Percentiles rank a stretch among this genome's conserved stretches.
phyloP scores from a whole-genome alignment of 2,888 invertebrate genomes.

The Cryptocephalus moraei region DNA sequence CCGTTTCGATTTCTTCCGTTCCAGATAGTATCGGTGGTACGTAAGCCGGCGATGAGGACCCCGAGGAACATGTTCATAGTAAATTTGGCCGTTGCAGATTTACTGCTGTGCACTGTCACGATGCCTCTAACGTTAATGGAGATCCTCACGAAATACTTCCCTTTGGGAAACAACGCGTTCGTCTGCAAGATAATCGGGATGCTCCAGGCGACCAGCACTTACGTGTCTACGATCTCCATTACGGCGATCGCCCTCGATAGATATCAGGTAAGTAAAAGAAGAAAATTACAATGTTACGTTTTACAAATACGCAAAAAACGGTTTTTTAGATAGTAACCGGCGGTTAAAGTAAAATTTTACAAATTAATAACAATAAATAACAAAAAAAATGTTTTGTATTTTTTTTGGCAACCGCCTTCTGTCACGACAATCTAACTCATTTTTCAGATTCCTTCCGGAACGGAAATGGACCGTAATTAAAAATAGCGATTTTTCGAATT shows the following conservation, averaged over 20 bases:
- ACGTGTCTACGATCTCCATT: conserved; percentile 88
- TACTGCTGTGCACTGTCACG: conserved; percentile 77
- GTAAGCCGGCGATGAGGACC: conserved; percentile 83
- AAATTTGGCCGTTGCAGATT: conserved; percentile 78
- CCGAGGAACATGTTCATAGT: conserved; percentile 89
- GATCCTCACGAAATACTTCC: conserved; percentile 77
- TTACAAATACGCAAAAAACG: too few relatives aligned
- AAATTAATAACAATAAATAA: too few relatives aligned
- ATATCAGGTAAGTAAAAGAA: conserved; percentile 56
- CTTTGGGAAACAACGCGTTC: conserved; percentile 65
- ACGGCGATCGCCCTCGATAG: conserved; percentile 82
- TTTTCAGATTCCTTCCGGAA: too few relatives aligned
- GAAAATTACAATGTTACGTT: background rate
- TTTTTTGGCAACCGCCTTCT: too few relatives aligned
- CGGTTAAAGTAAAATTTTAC: too few relatives aligned
- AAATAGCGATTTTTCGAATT: too few relatives aligned
- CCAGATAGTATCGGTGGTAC: conserved; percentile 52
- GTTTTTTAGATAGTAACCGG: too few relatives aligned
- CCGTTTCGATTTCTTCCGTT: conserved; percentile 16
- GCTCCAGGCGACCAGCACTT: conserved; percentile 82
- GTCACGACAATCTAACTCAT: too few relatives aligned
- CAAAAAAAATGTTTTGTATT: too few relatives aligned
- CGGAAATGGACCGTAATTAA: too few relatives aligned
- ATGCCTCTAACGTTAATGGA: conserved; percentile 86
- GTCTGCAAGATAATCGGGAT: conserved; percentile 80